Evolutionary conservation across 2,797 vertebrate species (phyloP), one percentile per base, ranked within the genome.

Genomic region (Crax fasciolata): DNA sequence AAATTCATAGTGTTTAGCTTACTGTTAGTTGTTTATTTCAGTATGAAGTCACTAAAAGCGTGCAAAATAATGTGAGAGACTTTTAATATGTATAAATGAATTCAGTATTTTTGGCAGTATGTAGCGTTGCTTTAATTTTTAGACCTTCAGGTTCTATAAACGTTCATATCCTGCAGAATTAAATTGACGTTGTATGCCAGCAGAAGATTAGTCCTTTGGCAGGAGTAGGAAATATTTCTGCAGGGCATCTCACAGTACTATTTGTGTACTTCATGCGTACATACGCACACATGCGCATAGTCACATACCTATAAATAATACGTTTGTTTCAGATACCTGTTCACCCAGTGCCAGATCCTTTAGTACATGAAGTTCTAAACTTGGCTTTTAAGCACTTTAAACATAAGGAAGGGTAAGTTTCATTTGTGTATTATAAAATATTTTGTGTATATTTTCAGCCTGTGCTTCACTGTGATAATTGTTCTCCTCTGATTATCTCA

Each of bases 371-470:
- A 99, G 99, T 99, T 98, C 99, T 99, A 96, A 99, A 99, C 98
- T 98, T 99, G 98, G 99, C 99, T 98, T 99, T 99, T 98, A 99
- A 99, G 99, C 99, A 99, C 99, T 99, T 99, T 99, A 99, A 99
- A 99, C 99, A 99, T 97, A 99, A 99, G 98, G 99, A 99, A 99
- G 99, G 99, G 99, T 99, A 98, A 99, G 92, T 90, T 76, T 81
- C 35, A 38, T 48, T 41, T 67, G 9, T 44, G 6, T 65, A 5
- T 16, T 84, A 68, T 2, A 48, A 79, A 90, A 51, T 86, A 9
- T 7, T 80, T 71, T 48, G 4, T 44, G 17, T 27, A 10, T 72
- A 4, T 89, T 67, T 27, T 5, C 7, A 62, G 18, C 35, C 32
- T 54, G 41, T 54, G 41, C 38, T 71, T 54, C 5, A 30, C 17